Conservation (phyloP, 2,888 invertebrate species). For the Morpho achilles region DNA sequence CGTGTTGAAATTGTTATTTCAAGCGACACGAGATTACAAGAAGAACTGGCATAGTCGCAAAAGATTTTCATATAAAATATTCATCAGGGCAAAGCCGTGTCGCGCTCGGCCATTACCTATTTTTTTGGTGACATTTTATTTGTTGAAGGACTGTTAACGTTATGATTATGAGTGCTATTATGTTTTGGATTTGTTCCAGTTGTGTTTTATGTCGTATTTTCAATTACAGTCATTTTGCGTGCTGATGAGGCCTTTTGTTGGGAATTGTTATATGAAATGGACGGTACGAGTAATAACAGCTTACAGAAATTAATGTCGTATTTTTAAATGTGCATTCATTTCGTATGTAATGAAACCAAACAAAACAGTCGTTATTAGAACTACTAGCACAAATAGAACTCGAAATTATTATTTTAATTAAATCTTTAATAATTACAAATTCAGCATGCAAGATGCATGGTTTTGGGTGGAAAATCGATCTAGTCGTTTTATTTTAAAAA, state of each 20-base stretch:
- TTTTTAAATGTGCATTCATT: no score
- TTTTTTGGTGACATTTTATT: constrained; percentile 38
- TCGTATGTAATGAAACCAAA: no score
- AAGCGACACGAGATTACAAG: constrained; percentile 31
- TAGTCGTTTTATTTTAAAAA: no score
- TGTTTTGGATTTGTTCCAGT: constrained; percentile 39
- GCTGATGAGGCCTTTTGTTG: constrained; percentile 35
- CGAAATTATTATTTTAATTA: no score
- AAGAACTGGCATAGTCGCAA: constrained; percentile 34
- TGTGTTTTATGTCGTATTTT: constrained; percentile 38
- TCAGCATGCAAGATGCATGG: no score
- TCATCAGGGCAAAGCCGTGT: constrained; percentile 46
- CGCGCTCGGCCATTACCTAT: constrained; percentile 37
- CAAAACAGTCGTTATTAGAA: no score
- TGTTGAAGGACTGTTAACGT: constrained; percentile 25
- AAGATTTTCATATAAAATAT: constrained; percentile 54
- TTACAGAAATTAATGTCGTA: no score
- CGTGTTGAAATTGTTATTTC: constrained; percentile 54
- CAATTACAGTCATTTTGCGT: constrained; percentile 40
- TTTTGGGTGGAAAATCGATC: no score
- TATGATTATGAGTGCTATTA: constrained; percentile 26
- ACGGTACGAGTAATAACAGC: neutral
- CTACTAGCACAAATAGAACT: no score
- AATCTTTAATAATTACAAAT: no score
- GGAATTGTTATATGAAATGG: constrained; percentile 29